Evolutionary conservation across 2,888 invertebrate species (phyloP).

Genomic region (Cephus nigrinus): DNA sequence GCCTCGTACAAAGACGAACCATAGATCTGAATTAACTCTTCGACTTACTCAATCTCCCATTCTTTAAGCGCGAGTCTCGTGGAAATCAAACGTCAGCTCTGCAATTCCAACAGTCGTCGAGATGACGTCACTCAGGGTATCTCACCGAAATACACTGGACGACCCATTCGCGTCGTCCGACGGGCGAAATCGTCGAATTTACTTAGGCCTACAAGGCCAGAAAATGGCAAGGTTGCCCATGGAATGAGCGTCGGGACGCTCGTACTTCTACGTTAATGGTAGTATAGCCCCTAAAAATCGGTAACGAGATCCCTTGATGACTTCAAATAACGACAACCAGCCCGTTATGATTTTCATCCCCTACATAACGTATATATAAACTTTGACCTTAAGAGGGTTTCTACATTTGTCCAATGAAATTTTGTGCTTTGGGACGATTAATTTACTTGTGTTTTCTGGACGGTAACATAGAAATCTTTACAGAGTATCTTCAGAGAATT

Average conservation of each 20-base stretch:
- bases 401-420: conserved; percentile 10
- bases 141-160: neutral
- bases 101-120: neutral
- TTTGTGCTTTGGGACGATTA: neutral
- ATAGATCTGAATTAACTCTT: conserved; percentile 1
- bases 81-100: neutral
- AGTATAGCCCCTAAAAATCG: neutral
- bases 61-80: neutral
- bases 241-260: neutral
- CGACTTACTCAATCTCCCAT: neutral
- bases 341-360: neutral
- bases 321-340: conserved; percentile 4
- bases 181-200: neutral
- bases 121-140: neutral
- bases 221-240: neutral
- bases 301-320: conserved; percentile 5
- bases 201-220: neutral
- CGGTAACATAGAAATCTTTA: neutral
- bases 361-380: neutral
- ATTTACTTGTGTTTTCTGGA: neutral
- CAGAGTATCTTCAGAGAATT: neutral
- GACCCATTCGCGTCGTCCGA: neutral
- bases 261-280: conserved; percentile 2
- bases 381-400: conserved; percentile 16
- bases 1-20: neutral